Base-by-base conservation (phyloP, 2,888 invertebrate species). In the Rotaria socialis region DNA sequence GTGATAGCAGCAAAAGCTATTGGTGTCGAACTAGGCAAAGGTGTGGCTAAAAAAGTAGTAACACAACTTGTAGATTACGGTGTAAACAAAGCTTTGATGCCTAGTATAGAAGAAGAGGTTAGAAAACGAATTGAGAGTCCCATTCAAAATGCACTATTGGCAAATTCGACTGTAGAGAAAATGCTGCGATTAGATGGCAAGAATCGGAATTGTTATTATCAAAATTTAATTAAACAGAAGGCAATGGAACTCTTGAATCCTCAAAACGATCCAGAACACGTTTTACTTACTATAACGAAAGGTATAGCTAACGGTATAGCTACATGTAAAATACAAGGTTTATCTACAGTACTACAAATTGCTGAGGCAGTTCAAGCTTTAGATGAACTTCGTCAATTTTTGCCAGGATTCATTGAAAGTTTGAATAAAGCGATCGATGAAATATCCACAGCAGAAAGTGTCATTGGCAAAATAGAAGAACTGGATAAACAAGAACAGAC, bases 11-110 rank as follows among this genome's bases (percentile, higher is more conserved):
- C 74, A 74, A 74, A 74, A 41, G 41, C 74, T 1, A 74, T 74
- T 2, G 74, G 74, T 41, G 41, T 41, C 5, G 14, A 3, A 6
- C 0, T 74, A 3, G 74, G 35, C 2, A 41, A 74, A 74, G 74
- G 74, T 74, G 19, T 74, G 11, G 74, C 74, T 5, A 41, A 35
- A 74, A 19, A 74, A 41, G 35, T 74, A 16, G 74, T 41, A 2
- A 74, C 74, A 16, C 41, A 74, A 19, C 74, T 74, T 74, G 74
- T 74, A 14, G 74, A 74, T 41, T 74, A 74, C 27, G 74, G 74
- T 6, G 35, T 74, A 16, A 74, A 19, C 41, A 74, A 74, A 74
- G 74, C 74, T 0, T 41, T 74, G 74, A 74, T 74, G 74, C 74
- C 74, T 0, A 74, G 74, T 1, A 74, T 74, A 6, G 16, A 74